phyloP scores from a whole-genome alignment of 2,113 vertebrate species.

The Scopus umbretta region DNA sequence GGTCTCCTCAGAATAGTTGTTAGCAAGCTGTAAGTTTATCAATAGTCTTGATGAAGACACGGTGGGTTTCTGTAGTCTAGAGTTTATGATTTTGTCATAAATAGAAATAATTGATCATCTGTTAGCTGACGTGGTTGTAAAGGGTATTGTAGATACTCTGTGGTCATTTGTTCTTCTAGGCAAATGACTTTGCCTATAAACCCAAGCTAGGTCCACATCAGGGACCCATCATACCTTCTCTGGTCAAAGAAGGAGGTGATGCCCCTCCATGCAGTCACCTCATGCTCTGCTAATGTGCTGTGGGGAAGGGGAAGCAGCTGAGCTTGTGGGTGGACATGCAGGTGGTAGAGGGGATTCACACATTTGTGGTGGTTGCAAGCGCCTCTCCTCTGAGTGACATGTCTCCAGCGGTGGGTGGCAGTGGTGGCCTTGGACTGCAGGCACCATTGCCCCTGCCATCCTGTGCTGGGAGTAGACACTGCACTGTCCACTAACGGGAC shows the following conservation, averaged over 20 bases:
- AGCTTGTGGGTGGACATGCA: neutral
- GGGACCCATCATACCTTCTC: neutral
- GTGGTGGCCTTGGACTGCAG: neutral
- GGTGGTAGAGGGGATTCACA: neutral
- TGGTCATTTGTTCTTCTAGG: neutral
- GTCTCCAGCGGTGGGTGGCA: neutral
- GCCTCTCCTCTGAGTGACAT: neutral
- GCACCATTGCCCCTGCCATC: neutral
- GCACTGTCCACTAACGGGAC: neutral
- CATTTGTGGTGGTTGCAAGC: neutral
- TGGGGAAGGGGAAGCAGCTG: neutral
- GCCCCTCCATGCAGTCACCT: neutral
- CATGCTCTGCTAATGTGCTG: neutral
- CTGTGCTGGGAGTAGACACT: neutral
- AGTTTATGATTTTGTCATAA: neutral
- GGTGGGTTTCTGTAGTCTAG: neutral
- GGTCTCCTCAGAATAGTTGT: neutral
- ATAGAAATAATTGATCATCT: neutral
- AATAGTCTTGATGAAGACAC: neutral
- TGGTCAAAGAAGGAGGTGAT: neutral
- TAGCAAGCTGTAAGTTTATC: neutral
- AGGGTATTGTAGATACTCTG: neutral
- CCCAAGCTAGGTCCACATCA: neutral
- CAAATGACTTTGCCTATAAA: neutral
- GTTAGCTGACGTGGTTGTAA: neutral